These are phyloP conservation scores for Pristionchus arcanus DNA, from an alignment of 2,888 invertebrate genomes.

Conservation along the genomic window DNA sequence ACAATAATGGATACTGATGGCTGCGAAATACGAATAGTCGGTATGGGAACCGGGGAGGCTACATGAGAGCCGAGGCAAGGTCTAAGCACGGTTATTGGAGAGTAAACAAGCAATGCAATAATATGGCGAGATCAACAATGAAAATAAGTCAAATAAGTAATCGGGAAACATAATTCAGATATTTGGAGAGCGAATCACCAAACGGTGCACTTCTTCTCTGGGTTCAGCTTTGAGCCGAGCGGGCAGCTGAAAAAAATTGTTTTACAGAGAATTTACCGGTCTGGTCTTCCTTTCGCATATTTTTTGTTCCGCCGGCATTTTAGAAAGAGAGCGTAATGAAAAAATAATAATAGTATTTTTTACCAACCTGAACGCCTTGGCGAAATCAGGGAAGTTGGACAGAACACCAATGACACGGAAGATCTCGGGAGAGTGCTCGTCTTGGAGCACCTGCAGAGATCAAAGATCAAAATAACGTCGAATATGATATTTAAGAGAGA, in stretches of 20 bases:
- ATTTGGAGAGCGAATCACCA: conserved; percentile 53
- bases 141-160: not conserved
- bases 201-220: conserved; percentile 79
- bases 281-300: too few relatives aligned
- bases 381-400: conserved; percentile 91
- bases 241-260: conserved; percentile 83
- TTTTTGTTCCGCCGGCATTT: too few relatives aligned
- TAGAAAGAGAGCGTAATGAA: conserved; percentile 72
- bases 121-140: conserved; percentile 12
- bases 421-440: conserved; percentile 88
- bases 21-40: not conserved
- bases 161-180: not conserved
- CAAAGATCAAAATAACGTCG: not conserved
- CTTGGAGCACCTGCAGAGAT: conserved; percentile 86
- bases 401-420: conserved; percentile 82
- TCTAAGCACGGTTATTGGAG: not conserved
- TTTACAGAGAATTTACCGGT: too few relatives aligned
- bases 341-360: not conserved
- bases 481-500: not conserved
- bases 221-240: conserved; percentile 90
- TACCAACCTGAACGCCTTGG: conserved; percentile 84
- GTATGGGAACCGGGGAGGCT: not conserved
- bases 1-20: not conserved
- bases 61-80: not conserved
- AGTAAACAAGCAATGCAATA: not conserved